phyloP scores from a whole-genome alignment of 2,888 invertebrate genomes.

The Latrodectus elegans region DNA sequence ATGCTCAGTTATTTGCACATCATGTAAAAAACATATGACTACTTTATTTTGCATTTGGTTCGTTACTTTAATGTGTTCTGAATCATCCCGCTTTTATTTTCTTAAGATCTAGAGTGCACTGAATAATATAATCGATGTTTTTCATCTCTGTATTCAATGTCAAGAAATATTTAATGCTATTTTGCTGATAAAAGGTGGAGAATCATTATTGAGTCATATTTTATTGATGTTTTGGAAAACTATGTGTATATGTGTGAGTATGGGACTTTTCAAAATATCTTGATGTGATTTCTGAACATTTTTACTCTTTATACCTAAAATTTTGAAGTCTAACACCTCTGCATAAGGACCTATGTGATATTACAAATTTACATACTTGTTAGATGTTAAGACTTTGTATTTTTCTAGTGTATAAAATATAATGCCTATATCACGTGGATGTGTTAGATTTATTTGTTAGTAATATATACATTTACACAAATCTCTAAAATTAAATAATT shows the following conservation, averaged over 20 bases:
- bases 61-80: no score
- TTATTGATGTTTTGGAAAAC: neutral
- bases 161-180: neutral
- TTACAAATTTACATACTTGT: slow-evolving; percentile 65
- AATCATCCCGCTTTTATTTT: no score
- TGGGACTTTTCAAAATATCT: slow-evolving; percentile 22
- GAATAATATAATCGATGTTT: no score
- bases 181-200: neutral
- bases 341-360: slow-evolving; percentile 64
- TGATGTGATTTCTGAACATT: neutral
- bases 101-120: no score
- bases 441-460: slow-evolving; percentile 46
- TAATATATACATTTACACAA: slow-evolving; percentile 29
- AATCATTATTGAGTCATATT: neutral
- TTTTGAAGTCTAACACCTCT: slow-evolving; percentile 64
- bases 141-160: neutral
- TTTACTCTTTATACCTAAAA: slow-evolving; percentile 67
- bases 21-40: no score
- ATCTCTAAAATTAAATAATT: neutral
- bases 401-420: slow-evolving; percentile 61
- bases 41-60: no score
- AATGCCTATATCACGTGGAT: slow-evolving; percentile 34
- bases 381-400: slow-evolving; percentile 68
- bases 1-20: no score
- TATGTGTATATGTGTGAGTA: slow-evolving; percentile 7